Evolutionary conservation across 2,797 vertebrate genomes (phyloP).

Genomic region (Siniperca obscura): DNA sequence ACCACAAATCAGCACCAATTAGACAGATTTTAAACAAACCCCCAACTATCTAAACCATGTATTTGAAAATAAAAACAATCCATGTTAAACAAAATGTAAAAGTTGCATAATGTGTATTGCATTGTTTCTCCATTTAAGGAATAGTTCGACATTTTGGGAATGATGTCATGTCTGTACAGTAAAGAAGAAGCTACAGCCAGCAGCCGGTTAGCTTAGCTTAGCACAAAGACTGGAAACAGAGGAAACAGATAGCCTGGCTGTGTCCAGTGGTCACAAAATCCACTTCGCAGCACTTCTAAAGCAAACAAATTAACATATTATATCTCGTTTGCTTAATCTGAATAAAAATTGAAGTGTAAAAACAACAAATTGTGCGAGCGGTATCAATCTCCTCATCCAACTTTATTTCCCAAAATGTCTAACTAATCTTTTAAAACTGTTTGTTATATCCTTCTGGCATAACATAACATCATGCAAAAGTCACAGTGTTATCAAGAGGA

Average conservation of each 20-base stretch:
- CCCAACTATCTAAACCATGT: not conserved
- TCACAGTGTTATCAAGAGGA: not conserved
- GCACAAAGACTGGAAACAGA: no score
- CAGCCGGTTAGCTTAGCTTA: no score
- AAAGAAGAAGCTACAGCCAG: no score
- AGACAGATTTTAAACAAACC: not conserved
- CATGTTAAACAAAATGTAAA: not conserved
- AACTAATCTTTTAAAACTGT: not conserved
- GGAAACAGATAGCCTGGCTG: no score
- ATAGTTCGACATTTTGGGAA: not conserved
- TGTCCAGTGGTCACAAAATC: not conserved
- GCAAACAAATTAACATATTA: no score
- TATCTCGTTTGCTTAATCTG: not conserved
- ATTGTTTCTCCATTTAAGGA: not conserved
- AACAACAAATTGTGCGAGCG: not conserved
- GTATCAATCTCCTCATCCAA: not conserved
- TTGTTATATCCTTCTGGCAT: not conserved
- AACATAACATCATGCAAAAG: not conserved
- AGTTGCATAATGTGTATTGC: not conserved
- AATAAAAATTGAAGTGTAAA: no score
- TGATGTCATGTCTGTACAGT: no score
- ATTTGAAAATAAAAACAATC: not conserved
- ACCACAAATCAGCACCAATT: not conserved
- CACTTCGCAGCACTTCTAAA: not conserved
- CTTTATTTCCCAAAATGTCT: not conserved